phyloP scores from a whole-genome alignment of 1,140 invertebrate species.

The Trichonephila clavata region DNA sequence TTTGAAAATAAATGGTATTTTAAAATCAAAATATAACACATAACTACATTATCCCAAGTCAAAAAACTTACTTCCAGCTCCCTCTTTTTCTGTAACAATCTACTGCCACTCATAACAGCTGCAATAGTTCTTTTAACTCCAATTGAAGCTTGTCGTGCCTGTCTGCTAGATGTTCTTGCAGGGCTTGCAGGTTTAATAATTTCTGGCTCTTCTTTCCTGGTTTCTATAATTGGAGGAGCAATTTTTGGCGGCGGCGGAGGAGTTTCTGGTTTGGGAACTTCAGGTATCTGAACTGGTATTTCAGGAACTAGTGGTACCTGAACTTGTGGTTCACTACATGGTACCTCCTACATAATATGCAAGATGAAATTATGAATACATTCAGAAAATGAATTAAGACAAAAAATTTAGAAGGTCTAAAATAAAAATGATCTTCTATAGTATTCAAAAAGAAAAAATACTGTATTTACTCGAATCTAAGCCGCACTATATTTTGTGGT shows the following conservation, averaged over 20 bases:
- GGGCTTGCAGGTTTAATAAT: not conserved
- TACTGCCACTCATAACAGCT: conserved; percentile 68
- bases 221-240: not conserved
- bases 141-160: conserved; percentile 74
- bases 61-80: conserved; percentile 51
- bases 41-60: too few species aligned
- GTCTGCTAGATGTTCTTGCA: conserved; percentile 65
- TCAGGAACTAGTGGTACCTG: not conserved
- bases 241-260: not conserved
- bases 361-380: not conserved
- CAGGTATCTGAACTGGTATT: not conserved
- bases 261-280: conserved; percentile 23
- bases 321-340: not conserved
- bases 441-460: too few species aligned
- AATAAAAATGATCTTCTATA: too few species aligned
- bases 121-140: conserved; percentile 72
- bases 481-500: too few species aligned
- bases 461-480: too few species aligned
- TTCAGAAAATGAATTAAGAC: not conserved
- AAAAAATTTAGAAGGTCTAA: not conserved
- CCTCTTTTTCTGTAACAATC: conserved; percentile 54
- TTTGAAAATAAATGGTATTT: too few species aligned
- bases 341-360: not conserved
- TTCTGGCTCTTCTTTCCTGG: not conserved
- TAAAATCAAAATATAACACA: too few species aligned